Conservation (phyloP, 2,888 invertebrate species). For the Tinea semifulvella region DNA sequence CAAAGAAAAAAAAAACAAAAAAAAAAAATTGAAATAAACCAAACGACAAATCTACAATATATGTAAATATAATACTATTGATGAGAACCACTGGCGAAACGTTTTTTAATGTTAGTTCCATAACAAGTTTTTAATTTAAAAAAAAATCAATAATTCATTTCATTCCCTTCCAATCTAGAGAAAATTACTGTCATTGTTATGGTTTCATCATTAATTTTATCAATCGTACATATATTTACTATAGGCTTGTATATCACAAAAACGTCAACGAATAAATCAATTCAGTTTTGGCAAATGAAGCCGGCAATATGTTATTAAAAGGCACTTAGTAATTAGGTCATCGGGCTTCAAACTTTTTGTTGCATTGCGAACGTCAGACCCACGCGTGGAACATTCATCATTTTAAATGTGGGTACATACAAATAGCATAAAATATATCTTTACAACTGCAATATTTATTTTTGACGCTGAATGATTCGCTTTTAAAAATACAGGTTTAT, state of each 20-base stretch:
- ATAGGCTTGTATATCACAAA: slow-evolving; percentile 14
- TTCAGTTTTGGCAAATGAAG: slow-evolving; percentile 2
- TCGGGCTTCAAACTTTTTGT: slow-evolving; percentile 20
- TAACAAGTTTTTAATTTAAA: no score
- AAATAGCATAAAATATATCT: slow-evolving; percentile 17
- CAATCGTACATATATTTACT: slow-evolving; percentile 20
- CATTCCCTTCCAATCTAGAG: no score
- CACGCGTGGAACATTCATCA: slow-evolving; percentile 22
- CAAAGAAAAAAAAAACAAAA: no score
- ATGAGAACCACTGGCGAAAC: no score
- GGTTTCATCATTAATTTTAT: slow-evolving; percentile 7
- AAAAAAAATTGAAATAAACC: no score
- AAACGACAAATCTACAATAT: no score
- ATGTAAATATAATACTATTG: no score
- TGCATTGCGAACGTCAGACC: slow-evolving; percentile 18
- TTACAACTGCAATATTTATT: not conserved
- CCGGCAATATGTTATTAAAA: slow-evolving; percentile 21
- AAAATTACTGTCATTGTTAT: no score
- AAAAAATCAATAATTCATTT: no score
- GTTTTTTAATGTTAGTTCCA: no score
- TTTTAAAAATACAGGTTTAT: no score
- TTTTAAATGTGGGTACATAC: slow-evolving; percentile 21
- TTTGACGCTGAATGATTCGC: no score
- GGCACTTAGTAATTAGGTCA: slow-evolving; percentile 24
- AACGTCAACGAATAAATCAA: slow-evolving; percentile 5